Conservation (phyloP, 2,113 vertebrate genomes). For the Pseudorasbora parva region DNA sequence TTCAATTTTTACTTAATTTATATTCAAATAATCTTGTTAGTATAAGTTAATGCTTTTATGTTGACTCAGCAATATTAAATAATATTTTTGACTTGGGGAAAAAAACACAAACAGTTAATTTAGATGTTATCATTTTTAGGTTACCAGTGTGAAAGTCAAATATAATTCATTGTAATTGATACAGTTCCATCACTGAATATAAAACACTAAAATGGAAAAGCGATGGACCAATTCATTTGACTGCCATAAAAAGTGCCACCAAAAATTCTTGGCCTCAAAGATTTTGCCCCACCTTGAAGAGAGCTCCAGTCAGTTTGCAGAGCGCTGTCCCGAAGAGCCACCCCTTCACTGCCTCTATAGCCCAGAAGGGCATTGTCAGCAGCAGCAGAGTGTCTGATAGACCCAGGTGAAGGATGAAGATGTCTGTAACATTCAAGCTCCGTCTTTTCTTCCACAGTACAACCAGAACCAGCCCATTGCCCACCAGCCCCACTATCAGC, state of each 20-base stretch:
- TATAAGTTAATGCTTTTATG: too few species aligned
- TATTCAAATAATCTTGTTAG: too few species aligned
- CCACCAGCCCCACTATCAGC: slow-evolving; percentile 80
- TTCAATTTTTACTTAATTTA: too few species aligned
- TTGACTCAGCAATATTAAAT: too few species aligned
- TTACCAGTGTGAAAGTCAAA: too few species aligned
- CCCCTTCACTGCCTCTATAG: slow-evolving; percentile 65
- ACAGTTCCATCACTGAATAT: neutral
- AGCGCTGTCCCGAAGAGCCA: slow-evolving; percentile 79
- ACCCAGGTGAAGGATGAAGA: slow-evolving; percentile 84
- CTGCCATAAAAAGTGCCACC: neutral
- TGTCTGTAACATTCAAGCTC: slow-evolving; percentile 80
- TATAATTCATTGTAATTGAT: too few species aligned
- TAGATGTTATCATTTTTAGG: too few species aligned
- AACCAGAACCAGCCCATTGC: slow-evolving; percentile 77
- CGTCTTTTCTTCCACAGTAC: slow-evolving; percentile 75
- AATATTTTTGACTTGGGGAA: too few species aligned
- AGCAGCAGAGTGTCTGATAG: slow-evolving; percentile 82
- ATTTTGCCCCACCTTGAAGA: slow-evolving; percentile 76
- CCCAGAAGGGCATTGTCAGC: slow-evolving; percentile 83
- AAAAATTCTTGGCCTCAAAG: neutral
- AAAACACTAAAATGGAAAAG: neutral
- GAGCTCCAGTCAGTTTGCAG: slow-evolving; percentile 80
- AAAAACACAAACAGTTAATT: too few species aligned
- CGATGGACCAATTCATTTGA: neutral